Percentiles rank a stretch among this genome's conserved stretches.
phyloP scores from a whole-genome alignment of 1,140 invertebrate genomes.

The Drosophila sucinea region DNA sequence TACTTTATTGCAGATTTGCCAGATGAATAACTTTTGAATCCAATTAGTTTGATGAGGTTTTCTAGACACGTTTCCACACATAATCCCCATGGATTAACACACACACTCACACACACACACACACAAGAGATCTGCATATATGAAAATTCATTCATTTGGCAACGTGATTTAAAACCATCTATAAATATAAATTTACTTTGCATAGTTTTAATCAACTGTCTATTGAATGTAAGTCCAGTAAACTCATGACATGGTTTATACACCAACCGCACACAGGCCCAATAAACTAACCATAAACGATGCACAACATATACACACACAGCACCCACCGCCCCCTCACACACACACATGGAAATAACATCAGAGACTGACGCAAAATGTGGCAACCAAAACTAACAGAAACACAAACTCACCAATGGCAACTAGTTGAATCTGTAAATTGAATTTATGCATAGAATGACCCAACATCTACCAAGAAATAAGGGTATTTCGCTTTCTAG shows the following conservation, averaged over 20 bases:
- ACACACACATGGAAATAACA: slow-evolving; percentile 2
- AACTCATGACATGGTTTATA: slow-evolving; percentile 41
- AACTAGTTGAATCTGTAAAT: slow-evolving; percentile 67
- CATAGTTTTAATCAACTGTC: slow-evolving; percentile 53
- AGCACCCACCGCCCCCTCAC: not conserved
- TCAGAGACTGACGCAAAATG: slow-evolving; percentile 2
- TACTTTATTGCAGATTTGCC: not conserved
- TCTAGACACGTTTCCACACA: not conserved
- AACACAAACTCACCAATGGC: slow-evolving; percentile 19
- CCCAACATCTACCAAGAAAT: not conserved
- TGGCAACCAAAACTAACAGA: slow-evolving; percentile 18
- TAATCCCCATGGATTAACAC: not conserved
- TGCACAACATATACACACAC: not conserved
- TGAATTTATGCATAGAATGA: slow-evolving; percentile 21
- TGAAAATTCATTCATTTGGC: slow-evolving; percentile 19
- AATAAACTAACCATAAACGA: slow-evolving; percentile 17
- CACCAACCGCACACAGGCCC: slow-evolving; percentile 12
- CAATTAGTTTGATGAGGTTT: slow-evolving; percentile 10
- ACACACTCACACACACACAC: slow-evolving; percentile 10
- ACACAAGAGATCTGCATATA: slow-evolving; percentile 5
- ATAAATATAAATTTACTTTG: slow-evolving; percentile 54
- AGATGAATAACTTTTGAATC: not conserved
- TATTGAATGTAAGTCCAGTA: slow-evolving; percentile 24
- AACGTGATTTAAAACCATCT: slow-evolving; percentile 48
- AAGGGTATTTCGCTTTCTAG: not conserved